Evolutionary conservation across 2,797 vertebrate species (phyloP).

Genomic region (Cossypha niveicapilla): DNA sequence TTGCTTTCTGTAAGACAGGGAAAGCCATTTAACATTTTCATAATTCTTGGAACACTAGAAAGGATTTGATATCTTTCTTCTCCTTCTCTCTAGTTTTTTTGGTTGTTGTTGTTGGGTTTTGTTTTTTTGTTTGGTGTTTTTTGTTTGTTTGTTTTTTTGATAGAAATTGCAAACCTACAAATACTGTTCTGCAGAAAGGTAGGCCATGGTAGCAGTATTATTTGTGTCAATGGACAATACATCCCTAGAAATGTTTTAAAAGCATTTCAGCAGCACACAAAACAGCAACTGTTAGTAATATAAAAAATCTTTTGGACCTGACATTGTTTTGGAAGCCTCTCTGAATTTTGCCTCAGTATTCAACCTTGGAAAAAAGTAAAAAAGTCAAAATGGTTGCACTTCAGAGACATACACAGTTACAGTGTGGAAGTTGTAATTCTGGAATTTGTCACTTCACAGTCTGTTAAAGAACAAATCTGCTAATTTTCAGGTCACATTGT

Average conservation of each 20-base stretch:
- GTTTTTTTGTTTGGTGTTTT: neutral
- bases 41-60: neutral
- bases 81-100: no score
- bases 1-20: neutral
- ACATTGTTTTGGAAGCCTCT: neutral
- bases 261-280: neutral
- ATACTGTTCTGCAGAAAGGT: neutral
- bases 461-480: neutral
- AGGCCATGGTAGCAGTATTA: neutral
- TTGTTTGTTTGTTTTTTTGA: neutral
- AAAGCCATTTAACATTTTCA: neutral
- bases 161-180: neutral
- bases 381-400: neutral
- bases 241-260: neutral
- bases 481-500: neutral
- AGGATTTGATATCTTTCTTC: neutral
- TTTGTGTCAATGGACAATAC: neutral
- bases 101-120: no score
- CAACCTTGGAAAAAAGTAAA: neutral
- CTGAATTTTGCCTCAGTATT: neutral
- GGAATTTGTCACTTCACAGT: neutral
- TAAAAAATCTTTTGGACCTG: neutral
- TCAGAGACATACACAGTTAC: neutral
- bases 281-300: neutral
- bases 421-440: neutral